Percentiles rank a stretch among this genome's conserved stretches.
These are phyloP conservation scores for Zoanthus gigantus DNA, from an alignment of 92 coral and sea anemone species.

Conservation along the genomic window DNA sequence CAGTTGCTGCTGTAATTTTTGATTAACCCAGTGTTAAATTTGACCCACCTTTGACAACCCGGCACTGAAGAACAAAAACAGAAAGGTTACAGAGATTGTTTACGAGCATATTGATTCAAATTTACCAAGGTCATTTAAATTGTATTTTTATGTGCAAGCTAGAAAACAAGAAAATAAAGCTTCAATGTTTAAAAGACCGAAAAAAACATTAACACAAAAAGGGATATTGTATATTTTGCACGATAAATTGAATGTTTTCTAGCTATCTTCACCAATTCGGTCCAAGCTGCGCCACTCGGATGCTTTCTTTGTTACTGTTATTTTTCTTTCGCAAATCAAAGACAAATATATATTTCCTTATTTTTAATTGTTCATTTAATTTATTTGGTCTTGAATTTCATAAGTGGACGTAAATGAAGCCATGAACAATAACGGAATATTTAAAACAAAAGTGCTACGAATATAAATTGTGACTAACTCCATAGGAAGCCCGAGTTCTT, in stretches of 20 bases:
- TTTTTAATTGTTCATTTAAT: not conserved
- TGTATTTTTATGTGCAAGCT: conserved; percentile 7
- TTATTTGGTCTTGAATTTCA: not conserved
- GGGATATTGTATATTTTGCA: not conserved
- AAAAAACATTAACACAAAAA: not conserved
- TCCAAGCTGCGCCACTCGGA: not conserved
- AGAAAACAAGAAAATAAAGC: not conserved
- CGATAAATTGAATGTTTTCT: conserved; percentile 21
- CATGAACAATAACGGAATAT: not conserved
- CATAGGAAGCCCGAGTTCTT: not conserved
- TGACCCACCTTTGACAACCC: too few relatives aligned
- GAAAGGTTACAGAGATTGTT: not conserved
- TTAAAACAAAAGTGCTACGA: not conserved
- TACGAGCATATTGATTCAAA: not conserved
- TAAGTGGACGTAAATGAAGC: not conserved
- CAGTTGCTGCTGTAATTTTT: too few relatives aligned
- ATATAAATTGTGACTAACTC: not conserved
- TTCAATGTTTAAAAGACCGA: not conserved
- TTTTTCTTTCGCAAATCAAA: not conserved
- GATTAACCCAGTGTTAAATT: too few relatives aligned
- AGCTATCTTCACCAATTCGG: not conserved
- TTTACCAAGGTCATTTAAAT: not conserved
- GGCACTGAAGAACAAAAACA: not conserved
- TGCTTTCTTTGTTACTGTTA: too few relatives aligned
- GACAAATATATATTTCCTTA: conserved; percentile 1